phyloP scores from a whole-genome alignment of 2,113 vertebrate species.

The Gasterosteus nipponicus region DNA sequence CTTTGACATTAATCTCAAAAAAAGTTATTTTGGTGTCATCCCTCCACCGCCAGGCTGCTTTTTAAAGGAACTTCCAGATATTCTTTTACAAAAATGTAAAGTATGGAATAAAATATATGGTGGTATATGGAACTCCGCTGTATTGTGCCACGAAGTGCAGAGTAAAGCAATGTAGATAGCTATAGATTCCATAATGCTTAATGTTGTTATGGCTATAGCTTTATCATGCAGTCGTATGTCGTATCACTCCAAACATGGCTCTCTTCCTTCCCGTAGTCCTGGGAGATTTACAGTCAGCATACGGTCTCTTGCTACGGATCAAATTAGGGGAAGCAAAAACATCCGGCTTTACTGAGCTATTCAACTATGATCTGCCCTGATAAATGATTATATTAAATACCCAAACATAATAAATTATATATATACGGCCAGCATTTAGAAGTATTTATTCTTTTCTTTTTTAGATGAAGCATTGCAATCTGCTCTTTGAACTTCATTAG shows the following conservation, averaged over 20 bases:
- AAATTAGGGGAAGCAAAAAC: conserved; percentile 91
- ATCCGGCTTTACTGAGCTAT: conserved; percentile 91
- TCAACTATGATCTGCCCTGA: conserved; percentile 81
- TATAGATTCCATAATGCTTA: conserved; percentile 46
- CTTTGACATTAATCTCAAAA: neutral
- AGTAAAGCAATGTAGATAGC: conserved; percentile 23
- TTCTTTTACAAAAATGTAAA: neutral
- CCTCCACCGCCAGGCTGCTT: neutral
- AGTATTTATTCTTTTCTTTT: neutral
- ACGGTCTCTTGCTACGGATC: conserved; percentile 90
- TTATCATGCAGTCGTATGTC: conserved; percentile 47
- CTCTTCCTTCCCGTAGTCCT: conserved; percentile 18
- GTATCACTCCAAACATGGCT: conserved; percentile 44
- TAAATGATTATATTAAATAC: conserved; percentile 94
- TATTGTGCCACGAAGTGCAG: conserved; percentile 15
- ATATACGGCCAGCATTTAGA: conserved; percentile 90
- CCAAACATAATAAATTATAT: conserved; percentile 80
- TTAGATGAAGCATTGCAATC: conserved; percentile 85
- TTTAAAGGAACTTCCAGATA: neutral
- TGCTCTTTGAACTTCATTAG: conserved; percentile 87
- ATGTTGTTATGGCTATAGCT: conserved; percentile 44
- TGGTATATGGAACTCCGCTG: neutral
- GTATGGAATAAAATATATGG: neutral
- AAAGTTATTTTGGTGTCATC: neutral
- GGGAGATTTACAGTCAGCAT: conserved; percentile 76